These are phyloP conservation scores for Colletes latitarsis DNA, from an alignment of 1,140 invertebrate species.

Conservation along the genomic window DNA sequence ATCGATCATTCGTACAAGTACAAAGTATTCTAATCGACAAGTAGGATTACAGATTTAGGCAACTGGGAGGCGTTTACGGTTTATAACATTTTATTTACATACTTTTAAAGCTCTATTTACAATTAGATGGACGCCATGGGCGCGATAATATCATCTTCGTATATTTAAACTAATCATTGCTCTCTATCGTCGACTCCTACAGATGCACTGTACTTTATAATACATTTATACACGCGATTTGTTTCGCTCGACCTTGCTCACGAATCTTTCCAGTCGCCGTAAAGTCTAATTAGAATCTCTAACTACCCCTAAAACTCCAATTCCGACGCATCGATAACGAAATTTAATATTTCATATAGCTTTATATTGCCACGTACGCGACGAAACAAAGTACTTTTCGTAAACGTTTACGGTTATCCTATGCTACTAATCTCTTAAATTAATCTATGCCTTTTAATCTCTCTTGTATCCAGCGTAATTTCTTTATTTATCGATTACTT, in stretches of 20 bases:
- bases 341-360: neutral
- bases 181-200: neutral
- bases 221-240: constrained; percentile 7
- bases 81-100: constrained; percentile 64
- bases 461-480: neutral
- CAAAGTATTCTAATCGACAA: no score
- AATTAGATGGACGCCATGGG: neutral
- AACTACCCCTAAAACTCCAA: neutral
- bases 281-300: neutral
- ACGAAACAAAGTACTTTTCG: constrained; percentile 5
- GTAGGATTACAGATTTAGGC: neutral
- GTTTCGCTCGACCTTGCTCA: neutral
- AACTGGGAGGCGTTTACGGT: neutral
- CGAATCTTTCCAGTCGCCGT: no score
- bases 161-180: constrained; percentile 9
- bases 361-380: constrained; percentile 41
- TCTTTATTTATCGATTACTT: neutral
- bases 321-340: neutral
- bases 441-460: neutral
- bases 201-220: neutral
- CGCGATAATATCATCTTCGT: constrained; percentile 10
- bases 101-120: constrained; percentile 45
- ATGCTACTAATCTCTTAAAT: neutral
- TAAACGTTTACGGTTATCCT: neutral
- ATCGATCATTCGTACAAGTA: no score